A percentile compares a stretch with the other conserved stretches of the same genome.
Conservation (phyloP, 2,113 vertebrate species). For the Oxygymnocypris stewartii region DNA sequence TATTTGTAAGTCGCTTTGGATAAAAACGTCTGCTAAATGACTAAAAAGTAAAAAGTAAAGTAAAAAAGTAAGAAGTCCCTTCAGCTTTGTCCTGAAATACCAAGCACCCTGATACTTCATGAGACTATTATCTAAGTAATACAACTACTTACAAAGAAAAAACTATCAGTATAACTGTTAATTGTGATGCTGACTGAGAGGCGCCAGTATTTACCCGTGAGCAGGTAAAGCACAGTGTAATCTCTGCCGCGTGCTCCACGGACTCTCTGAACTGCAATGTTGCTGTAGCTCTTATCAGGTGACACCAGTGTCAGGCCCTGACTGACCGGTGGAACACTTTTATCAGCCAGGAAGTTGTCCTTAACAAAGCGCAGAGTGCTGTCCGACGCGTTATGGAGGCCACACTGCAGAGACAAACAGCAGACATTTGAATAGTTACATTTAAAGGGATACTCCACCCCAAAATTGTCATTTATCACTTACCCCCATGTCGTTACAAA, state of each 20-base stretch:
- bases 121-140: too few relatives aligned
- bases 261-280: slow-evolving; percentile 70
- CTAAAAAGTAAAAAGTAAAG: too few relatives aligned
- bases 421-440: background rate
- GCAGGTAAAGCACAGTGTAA: slow-evolving; percentile 76
- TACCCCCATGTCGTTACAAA: too few relatives aligned
- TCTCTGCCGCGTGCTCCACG: slow-evolving; percentile 53
- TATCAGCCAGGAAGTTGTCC: slow-evolving; percentile 77
- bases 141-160: too few relatives aligned
- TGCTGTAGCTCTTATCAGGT: slow-evolving; percentile 68
- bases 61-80: background rate
- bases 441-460: background rate
- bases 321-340: slow-evolving; percentile 62
- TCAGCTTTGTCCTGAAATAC: background rate
- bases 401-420: slow-evolving; percentile 66
- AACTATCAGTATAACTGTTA: background rate
- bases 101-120: background rate
- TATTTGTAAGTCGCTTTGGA: too few relatives aligned
- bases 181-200: background rate
- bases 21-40: too few relatives aligned
- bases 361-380: slow-evolving; percentile 76
- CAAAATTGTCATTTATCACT: too few relatives aligned
- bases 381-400: slow-evolving; percentile 76
- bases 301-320: slow-evolving; percentile 67
- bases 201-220: slow-evolving; percentile 65